Percentiles rank a stretch among this genome's conserved stretches.
phyloP scores from a whole-genome alignment of 1,140 invertebrate genomes.

The Stegodyphus dumicola region DNA sequence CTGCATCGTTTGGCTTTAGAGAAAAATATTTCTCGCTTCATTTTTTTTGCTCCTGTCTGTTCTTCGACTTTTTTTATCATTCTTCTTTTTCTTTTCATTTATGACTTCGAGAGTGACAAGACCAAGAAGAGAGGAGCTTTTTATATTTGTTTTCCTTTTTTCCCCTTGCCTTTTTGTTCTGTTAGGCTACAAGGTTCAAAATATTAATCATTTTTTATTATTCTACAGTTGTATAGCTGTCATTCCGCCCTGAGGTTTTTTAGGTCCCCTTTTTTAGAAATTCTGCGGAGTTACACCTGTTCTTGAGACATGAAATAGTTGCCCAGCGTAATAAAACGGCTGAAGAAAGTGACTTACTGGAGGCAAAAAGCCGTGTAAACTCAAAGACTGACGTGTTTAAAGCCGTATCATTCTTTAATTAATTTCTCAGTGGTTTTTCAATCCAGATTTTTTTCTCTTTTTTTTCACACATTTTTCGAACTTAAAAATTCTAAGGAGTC shows the following conservation, averaged over 20 bases:
- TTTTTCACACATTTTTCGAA: not conserved
- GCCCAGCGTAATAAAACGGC: slow-evolving; percentile 15
- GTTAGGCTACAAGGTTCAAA: slow-evolving; percentile 21
- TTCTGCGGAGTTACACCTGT: slow-evolving; percentile 51
- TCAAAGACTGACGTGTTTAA: slow-evolving; percentile 1
- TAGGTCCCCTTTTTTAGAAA: not conserved
- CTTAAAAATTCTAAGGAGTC: too few relatives aligned
- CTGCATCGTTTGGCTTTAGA: slow-evolving; percentile 55
- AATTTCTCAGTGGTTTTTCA: slow-evolving; percentile 37
- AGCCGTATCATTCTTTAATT: slow-evolving; percentile 47
- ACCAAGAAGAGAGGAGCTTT: slow-evolving; percentile 24
- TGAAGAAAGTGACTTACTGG: not conserved
- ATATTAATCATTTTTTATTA: slow-evolving; percentile 61
- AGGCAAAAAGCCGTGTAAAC: not conserved
- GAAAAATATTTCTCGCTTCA: slow-evolving; percentile 44
- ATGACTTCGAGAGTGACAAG: slow-evolving; percentile 55
- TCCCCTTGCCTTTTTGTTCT: not conserved
- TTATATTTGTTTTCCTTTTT: slow-evolving; percentile 32
- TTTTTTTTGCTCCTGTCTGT: slow-evolving; percentile 5
- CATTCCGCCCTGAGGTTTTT: slow-evolving; percentile 21
- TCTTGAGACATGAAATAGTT: slow-evolving; percentile 34
- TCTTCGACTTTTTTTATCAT: not conserved
- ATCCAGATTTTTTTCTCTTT: not conserved
- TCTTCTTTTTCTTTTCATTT: slow-evolving; percentile 48
- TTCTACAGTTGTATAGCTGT: slow-evolving; percentile 52